Conservation (phyloP, 2,888 invertebrate species). For the Caradrina clavipalpis region DNA sequence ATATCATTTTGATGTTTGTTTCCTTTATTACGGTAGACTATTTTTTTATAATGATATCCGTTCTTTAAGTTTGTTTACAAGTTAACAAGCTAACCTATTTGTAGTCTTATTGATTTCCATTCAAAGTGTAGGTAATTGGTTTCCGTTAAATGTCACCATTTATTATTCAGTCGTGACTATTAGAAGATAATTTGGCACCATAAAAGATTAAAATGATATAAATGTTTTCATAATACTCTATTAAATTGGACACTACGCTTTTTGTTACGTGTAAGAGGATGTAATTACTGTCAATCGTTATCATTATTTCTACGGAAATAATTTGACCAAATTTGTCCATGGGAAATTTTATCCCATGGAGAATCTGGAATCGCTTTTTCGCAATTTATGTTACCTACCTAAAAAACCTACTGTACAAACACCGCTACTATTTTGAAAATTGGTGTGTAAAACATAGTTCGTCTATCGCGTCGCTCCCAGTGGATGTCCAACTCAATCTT, state of each 20-base stretch:
- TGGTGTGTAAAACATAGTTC: background rate
- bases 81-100: constrained; percentile 8
- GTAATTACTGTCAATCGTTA: constrained; percentile 12
- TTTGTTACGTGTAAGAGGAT: constrained; percentile 15
- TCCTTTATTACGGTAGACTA: constrained; percentile 4
- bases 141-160: background rate
- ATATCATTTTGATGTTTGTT: constrained; percentile 3
- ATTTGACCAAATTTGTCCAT: background rate
- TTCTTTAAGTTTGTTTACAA: background rate
- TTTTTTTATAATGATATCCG: background rate
- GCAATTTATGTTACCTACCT: no score
- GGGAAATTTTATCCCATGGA: background rate
- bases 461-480: background rate
- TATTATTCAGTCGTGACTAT: background rate
- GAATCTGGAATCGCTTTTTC: no score
- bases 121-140: constrained; percentile 5
- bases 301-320: background rate
- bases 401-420: no score
- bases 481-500: constrained; percentile 15
- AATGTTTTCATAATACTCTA: constrained; percentile 1
- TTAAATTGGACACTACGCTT: background rate
- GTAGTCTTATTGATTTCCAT: background rate
- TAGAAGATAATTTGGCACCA: constrained; percentile 6
- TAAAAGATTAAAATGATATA: constrained; percentile 9
- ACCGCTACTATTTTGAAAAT: no score